Percentiles rank a stretch among this genome's conserved stretches.
These are phyloP conservation scores for Jordanella pulchra DNA, from an alignment of 2,797 vertebrate genomes.

Conservation along the genomic window DNA sequence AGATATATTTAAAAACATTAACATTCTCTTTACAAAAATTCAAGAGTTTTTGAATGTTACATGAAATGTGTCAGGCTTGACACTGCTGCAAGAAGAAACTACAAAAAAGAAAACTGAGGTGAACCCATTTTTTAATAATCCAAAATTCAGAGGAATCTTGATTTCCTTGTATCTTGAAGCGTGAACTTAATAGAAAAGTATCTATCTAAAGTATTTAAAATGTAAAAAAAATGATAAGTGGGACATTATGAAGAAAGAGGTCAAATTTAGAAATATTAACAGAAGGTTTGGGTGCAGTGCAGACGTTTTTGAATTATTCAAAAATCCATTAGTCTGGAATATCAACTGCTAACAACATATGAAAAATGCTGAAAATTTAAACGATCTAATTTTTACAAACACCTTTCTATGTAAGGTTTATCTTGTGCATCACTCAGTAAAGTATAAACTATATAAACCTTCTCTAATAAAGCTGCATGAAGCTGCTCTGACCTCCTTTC, in stretches of 20 bases:
- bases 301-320: neutral
- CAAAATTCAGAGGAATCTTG: neutral
- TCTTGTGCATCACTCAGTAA: neutral
- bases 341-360: slow-evolving; percentile 2
- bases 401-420: neutral
- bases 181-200: neutral
- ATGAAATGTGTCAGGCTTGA: neutral
- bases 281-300: neutral
- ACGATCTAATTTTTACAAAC: neutral
- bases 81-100: neutral
- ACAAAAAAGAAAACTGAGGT: neutral
- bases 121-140: neutral
- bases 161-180: neutral
- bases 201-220: neutral
- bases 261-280: neutral
- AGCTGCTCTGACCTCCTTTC: slow-evolving; percentile 23
- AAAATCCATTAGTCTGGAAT: slow-evolving; percentile 5
- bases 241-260: neutral
- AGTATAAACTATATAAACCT: neutral
- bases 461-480: slow-evolving; percentile 3
- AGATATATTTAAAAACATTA: no score
- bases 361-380: neutral
- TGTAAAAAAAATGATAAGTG: neutral
- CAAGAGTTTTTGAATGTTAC: neutral
- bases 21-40: neutral